Percentiles rank a stretch among this genome's conserved stretches.
These are phyloP conservation scores for Planococcus citri DNA, from an alignment of 1,140 invertebrate species.

Conservation along the genomic window DNA sequence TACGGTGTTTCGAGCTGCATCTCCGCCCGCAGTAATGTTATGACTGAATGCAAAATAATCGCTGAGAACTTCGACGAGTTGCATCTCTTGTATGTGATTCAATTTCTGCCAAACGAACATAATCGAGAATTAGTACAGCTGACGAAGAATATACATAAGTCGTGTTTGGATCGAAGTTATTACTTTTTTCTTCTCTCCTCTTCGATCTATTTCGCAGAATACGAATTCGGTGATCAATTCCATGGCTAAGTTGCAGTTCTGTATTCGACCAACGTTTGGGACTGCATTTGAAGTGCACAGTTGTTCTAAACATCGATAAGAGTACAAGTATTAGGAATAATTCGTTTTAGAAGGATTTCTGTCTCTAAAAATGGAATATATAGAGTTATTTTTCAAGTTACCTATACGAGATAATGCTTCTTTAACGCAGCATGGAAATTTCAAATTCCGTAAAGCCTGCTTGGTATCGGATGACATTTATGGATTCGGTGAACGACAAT, in stretches of 20 bases:
- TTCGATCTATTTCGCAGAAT: constrained; percentile 58
- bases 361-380: no score
- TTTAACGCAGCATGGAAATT: constrained; percentile 7
- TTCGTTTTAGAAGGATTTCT: background rate
- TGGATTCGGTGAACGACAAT: no score
- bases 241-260: constrained; percentile 41
- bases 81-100: constrained; percentile 55
- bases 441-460: background rate
- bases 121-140: constrained; percentile 12
- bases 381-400: background rate
- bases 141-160: background rate
- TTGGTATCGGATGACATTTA: constrained; percentile 11
- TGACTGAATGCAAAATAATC: constrained; percentile 53
- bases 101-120: constrained; percentile 33
- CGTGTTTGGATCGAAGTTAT: background rate
- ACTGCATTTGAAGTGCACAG: background rate
- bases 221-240: constrained; percentile 71
- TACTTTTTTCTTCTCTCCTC: constrained; percentile 36
- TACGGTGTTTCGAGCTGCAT: constrained; percentile 62
- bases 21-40: constrained; percentile 37
- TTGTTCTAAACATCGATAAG: background rate
- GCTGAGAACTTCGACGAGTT: constrained; percentile 58
- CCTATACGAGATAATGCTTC: background rate
- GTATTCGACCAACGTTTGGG: background rate
- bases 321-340: background rate